These are phyloP conservation scores for Lacerta bilineata DNA, from an alignment of 2,797 vertebrate genomes.

Conservation along the genomic window DNA sequence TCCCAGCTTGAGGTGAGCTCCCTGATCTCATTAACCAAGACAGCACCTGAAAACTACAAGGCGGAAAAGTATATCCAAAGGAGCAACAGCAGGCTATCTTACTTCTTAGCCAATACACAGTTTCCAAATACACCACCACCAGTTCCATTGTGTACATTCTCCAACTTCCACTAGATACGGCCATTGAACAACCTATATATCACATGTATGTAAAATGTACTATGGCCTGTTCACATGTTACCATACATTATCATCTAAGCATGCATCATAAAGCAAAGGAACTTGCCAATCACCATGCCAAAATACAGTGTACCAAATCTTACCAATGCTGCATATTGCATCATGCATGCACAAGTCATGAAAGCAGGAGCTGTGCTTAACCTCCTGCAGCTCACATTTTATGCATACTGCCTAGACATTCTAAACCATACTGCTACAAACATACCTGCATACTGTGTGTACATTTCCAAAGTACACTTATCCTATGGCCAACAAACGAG, in stretches of 20 bases:
- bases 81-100: constrained; percentile 9
- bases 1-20: constrained; percentile 37
- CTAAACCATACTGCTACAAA: background rate
- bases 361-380: background rate
- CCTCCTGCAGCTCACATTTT: background rate
- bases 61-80: constrained; percentile 43
- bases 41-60: constrained; percentile 43
- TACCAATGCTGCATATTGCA: background rate
- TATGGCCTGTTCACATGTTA: background rate
- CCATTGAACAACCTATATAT: background rate
- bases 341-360: background rate
- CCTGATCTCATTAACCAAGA: constrained; percentile 31
- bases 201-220: background rate
- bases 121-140: constrained; percentile 24
- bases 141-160: background rate
- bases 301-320: background rate
- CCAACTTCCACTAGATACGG: background rate
- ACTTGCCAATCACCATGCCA: background rate
- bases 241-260: background rate
- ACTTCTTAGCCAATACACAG: background rate
- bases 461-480: constrained; percentile 13
- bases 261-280: background rate
- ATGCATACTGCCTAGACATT: background rate
- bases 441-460: background rate
- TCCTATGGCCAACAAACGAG: constrained; percentile 8